Conservation (phyloP, 2,113 vertebrate species). For the Rhinopithecus roxellana region DNA sequence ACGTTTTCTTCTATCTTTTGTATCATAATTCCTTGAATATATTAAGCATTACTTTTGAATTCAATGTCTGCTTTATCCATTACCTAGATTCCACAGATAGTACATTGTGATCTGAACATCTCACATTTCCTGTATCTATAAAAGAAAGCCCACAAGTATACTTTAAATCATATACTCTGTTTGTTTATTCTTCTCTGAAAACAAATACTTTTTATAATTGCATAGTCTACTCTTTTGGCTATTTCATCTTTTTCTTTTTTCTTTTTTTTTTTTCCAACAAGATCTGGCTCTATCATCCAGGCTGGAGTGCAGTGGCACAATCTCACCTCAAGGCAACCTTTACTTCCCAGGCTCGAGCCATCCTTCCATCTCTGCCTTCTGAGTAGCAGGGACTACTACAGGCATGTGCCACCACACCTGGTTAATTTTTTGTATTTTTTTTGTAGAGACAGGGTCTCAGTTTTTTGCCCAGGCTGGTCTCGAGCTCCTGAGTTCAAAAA, state of each 20-base stretch:
- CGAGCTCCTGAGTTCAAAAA: no score
- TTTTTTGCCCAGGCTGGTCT: no score
- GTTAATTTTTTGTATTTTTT: no score
- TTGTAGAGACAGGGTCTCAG: no score
- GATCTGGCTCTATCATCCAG: no score
- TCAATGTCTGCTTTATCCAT: not conserved
- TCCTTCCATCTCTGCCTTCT: no score
- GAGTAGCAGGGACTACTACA: no score
- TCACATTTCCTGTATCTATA: not conserved
- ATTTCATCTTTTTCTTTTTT: not conserved
- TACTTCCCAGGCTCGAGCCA: no score
- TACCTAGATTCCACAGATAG: not conserved
- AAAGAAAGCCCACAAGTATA: not conserved
- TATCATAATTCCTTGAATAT: not conserved
- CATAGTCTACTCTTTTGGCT: not conserved
- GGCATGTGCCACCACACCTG: no score
- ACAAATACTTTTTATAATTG: not conserved
- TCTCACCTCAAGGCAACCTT: no score
- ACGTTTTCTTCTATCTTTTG: not conserved
- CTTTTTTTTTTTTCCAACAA: not conserved
- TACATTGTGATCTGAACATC: not conserved
- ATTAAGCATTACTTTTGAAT: not conserved
- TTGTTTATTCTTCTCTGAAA: not conserved
- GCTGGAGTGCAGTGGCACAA: no score
- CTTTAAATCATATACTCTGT: not conserved